phyloP scores from a whole-genome alignment of 2,113 vertebrate genomes.

The Sylvietta virens region DNA sequence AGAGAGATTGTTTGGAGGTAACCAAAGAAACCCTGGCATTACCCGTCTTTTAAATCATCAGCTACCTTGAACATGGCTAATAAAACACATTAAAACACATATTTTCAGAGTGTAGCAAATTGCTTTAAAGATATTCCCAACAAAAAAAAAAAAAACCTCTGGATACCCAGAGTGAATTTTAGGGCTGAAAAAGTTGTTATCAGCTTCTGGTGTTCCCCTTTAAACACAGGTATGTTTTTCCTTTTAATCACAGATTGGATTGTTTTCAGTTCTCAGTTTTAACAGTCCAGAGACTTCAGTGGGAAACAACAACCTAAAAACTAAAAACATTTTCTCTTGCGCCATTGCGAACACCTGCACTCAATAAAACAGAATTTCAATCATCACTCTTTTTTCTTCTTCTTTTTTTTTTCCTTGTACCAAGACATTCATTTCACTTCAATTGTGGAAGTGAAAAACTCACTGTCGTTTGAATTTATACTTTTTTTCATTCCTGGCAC shows the following conservation, averaged over 20 bases:
- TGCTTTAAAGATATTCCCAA: background rate
- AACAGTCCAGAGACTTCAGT: background rate
- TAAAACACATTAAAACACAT: background rate
- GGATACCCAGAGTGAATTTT: background rate
- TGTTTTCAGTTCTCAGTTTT: background rate
- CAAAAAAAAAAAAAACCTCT: background rate
- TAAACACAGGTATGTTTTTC: background rate
- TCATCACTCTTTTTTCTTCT: background rate
- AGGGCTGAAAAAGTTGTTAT: background rate
- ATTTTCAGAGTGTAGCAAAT: background rate
- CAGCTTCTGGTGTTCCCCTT: background rate
- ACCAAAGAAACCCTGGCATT: background rate
- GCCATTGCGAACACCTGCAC: background rate
- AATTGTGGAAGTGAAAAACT: background rate
- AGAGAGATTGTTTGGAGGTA: background rate
- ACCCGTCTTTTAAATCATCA: background rate
- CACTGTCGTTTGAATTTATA: background rate
- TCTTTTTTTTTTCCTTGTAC: background rate
- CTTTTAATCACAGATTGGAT: background rate
- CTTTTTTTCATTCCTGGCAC: background rate
- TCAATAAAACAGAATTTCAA: background rate
- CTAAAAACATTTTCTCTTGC: background rate
- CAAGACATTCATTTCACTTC: background rate
- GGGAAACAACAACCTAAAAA: background rate
- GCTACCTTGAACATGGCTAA: background rate